Evolutionary conservation across 1,140 invertebrate genomes (phyloP).

Genomic region (Zaprionus inermis): DNA sequence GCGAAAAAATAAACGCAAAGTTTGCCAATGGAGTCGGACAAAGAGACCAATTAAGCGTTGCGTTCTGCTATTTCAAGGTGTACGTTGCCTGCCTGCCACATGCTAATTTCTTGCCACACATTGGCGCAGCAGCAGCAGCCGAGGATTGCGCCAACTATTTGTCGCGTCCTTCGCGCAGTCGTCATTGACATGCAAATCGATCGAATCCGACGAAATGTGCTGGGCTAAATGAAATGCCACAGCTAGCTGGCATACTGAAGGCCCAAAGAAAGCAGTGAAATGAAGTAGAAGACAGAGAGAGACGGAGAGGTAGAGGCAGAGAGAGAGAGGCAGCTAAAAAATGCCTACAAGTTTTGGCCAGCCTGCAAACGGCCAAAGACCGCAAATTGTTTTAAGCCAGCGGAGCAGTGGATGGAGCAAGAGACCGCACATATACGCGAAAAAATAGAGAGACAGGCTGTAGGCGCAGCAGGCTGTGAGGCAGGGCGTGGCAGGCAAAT

Average conservation of each 20-base stretch:
- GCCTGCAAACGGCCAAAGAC: conserved; percentile 17
- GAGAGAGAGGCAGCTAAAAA: conserved; percentile 29
- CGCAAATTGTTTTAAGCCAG: conserved; percentile 72
- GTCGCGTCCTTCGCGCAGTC: background rate
- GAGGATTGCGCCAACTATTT: background rate
- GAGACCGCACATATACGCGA: conserved; percentile 32
- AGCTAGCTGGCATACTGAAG: conserved; percentile 39
- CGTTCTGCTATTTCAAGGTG: conserved; percentile 62
- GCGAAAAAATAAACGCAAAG: conserved; percentile 41
- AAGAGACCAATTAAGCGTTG: conserved; percentile 73
- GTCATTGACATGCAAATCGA: conserved; percentile 33
- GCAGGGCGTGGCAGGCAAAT: conserved; percentile 25
- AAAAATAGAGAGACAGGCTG: conserved; percentile 19
- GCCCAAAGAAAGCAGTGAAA: background rate
- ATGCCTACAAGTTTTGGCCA: conserved; percentile 47
- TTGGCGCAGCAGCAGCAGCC: conserved; percentile 10
- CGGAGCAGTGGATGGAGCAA: conserved; percentile 10
- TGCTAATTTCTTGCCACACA: conserved; percentile 23
- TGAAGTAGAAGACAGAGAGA: background rate
- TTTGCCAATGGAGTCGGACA: conserved; percentile 20
- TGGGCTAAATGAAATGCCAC: conserved; percentile 21
- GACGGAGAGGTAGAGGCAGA: background rate
- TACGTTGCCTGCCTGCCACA: background rate
- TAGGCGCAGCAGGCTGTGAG: background rate
- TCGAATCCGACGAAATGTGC: conserved; percentile 21